Percentiles rank a stretch among this genome's conserved stretches.
phyloP scores from a whole-genome alignment of 1,140 invertebrate species.

The Colletes gigas region DNA sequence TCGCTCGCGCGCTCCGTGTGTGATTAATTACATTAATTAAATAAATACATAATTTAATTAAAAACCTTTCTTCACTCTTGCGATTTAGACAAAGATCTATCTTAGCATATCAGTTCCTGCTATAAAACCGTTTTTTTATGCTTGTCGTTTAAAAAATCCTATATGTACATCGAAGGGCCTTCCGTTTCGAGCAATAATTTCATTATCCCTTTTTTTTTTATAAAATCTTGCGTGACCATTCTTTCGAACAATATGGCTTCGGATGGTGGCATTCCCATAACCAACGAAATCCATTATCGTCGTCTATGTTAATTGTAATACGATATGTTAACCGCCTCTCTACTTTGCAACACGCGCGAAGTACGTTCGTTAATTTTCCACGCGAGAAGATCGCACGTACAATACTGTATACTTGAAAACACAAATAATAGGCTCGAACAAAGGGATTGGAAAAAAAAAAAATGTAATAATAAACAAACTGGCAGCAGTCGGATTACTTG shows the following conservation, averaged over 20 bases:
- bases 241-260: background rate
- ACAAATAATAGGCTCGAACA: background rate
- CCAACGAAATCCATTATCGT: slow-evolving; percentile 18
- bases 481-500: background rate
- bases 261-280: slow-evolving; percentile 15
- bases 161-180: slow-evolving; percentile 2
- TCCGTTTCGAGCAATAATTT: background rate
- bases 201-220: background rate
- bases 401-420: background rate
- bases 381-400: background rate
- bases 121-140: slow-evolving; percentile 30
- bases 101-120: slow-evolving; percentile 35
- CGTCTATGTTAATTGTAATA: slow-evolving; percentile 17
- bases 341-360: background rate
- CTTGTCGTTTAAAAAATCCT: slow-evolving; percentile 25
- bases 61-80: slow-evolving; percentile 7
- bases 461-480: background rate
- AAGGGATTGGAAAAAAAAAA: background rate
- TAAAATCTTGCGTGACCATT: background rate
- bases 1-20: slow-evolving; percentile 21
- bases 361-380: background rate
- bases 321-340: slow-evolving; percentile 30
- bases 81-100: slow-evolving; percentile 54
- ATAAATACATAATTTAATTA: slow-evolving; percentile 51
- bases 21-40: slow-evolving; percentile 31